A percentile compares a stretch with the other conserved stretches of the same genome.
Conservation (phyloP, 2,797 vertebrate genomes). For the Clarias laeviceps region DNA sequence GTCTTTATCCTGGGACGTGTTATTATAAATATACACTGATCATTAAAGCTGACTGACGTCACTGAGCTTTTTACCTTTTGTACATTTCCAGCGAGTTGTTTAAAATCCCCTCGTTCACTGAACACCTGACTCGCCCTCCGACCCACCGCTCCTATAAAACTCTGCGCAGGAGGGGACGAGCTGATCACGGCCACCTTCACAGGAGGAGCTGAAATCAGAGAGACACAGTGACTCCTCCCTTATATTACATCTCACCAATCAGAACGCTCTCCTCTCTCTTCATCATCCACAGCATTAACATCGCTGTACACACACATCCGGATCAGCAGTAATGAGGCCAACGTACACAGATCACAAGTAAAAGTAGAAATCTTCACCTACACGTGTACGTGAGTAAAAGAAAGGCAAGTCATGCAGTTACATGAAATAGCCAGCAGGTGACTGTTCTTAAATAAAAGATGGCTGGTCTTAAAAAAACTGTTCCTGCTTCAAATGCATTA, state of each 20-base stretch:
- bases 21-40: neutral
- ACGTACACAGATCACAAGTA: no score
- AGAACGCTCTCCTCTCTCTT: neutral
- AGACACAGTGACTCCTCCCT: neutral
- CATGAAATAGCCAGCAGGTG: no score
- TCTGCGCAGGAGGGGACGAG: conserved; percentile 69
- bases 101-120: conserved; percentile 86
- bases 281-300: neutral
- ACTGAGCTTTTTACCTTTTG: conserved; percentile 56
- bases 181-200: conserved; percentile 19
- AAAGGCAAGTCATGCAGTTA: no score
- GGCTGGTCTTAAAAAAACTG: no score
- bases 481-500: no score
- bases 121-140: conserved; percentile 86
- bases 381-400: no score
- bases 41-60: neutral
- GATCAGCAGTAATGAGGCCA: neutral
- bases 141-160: conserved; percentile 81
- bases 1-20: neutral
- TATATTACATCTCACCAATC: neutral
- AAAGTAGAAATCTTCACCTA: no score
- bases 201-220: neutral
- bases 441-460: no score
- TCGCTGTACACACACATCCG: neutral
- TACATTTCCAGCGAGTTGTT: conserved; percentile 74